phyloP scores from a whole-genome alignment of 1,140 invertebrate genomes.

The Littorina saxatilis region DNA sequence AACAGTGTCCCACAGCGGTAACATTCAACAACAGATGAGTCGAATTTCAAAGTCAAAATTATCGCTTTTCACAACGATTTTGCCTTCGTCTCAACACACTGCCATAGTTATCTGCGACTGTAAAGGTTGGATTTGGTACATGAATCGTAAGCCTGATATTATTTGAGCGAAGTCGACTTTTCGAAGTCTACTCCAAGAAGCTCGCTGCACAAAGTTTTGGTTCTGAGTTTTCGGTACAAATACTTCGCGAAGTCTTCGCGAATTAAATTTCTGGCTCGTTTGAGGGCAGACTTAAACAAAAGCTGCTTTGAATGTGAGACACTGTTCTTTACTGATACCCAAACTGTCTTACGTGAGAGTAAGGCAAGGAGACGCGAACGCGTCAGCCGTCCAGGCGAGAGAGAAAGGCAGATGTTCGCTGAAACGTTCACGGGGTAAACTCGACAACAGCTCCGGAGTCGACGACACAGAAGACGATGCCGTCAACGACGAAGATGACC shows the following conservation, averaged over 20 bases:
- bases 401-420: slow-evolving; percentile 13
- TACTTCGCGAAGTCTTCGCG: too few species aligned
- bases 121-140: background rate
- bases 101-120: background rate
- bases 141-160: background rate
- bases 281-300: background rate
- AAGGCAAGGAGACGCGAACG: background rate
- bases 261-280: background rate
- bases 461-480: background rate
- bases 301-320: background rate
- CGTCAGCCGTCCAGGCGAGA: background rate
- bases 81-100: too few species aligned
- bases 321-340: background rate
- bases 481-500: background rate
- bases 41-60: too few species aligned
- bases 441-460: slow-evolving; percentile 7
- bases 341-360: background rate
- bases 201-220: too few species aligned
- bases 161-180: background rate
- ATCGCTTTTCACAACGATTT: too few species aligned
- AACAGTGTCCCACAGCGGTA: too few species aligned
- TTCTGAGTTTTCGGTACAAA: too few species aligned
- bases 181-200: background rate
- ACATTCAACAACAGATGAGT: too few species aligned
- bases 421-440: background rate